These are phyloP conservation scores for Lordiphosa fenestrarum DNA, from an alignment of 2,888 invertebrate genomes.

Conservation along the genomic window DNA sequence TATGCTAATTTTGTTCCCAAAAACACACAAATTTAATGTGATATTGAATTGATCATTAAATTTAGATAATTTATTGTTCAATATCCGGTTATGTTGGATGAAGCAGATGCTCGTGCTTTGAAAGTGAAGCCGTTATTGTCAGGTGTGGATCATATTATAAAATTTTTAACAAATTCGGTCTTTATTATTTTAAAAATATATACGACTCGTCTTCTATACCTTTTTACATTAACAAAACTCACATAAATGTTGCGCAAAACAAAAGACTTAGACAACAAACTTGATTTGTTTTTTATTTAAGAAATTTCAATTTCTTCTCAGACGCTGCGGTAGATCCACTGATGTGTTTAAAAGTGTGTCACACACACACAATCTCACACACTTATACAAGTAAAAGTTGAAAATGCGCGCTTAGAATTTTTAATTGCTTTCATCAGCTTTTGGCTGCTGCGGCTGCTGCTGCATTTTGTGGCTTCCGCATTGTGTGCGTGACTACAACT, in stretches of 20 bases:
- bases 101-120: not conserved
- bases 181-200: no score
- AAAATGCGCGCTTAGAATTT: slow-evolving; percentile 66
- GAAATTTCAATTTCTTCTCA: slow-evolving; percentile 17
- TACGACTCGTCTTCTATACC: no score
- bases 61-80: no score
- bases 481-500: slow-evolving; percentile 56
- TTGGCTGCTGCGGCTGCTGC: slow-evolving; percentile 19
- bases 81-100: no score
- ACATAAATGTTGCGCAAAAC: slow-evolving; percentile 25
- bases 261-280: slow-evolving; percentile 69
- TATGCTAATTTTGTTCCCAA: no score
- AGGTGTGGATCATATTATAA: no score
- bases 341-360: slow-evolving; percentile 52
- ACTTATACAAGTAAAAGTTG: slow-evolving; percentile 50
- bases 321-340: slow-evolving; percentile 10
- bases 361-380: slow-evolving; percentile 19
- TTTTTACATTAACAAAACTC: not conserved
- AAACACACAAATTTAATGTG: no score
- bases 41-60: no score
- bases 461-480: slow-evolving; percentile 66
- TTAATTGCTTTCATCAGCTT: slow-evolving; percentile 62
- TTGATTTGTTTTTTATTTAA: slow-evolving; percentile 24
- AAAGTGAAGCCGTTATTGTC: not conserved
- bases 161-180: no score